A percentile compares a stretch with the other conserved stretches of the same genome.
Conservation (phyloP, 2,888 invertebrate species). For the Spodoptera exigua region DNA sequence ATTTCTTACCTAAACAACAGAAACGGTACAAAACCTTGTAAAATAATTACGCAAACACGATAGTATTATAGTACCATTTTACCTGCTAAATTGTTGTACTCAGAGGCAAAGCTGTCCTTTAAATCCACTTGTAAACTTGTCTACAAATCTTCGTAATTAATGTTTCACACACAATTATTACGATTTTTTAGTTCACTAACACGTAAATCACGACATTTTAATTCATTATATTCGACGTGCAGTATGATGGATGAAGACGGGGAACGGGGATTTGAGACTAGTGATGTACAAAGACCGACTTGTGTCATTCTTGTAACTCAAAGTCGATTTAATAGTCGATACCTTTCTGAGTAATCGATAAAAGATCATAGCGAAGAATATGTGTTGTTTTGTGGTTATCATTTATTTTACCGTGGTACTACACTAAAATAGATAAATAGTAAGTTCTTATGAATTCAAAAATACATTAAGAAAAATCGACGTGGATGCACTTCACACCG, state of each 20-base stretch:
- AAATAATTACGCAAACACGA: constrained; percentile 37
- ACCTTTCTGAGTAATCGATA: too few species aligned
- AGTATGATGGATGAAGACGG: constrained; percentile 23
- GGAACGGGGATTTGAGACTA: constrained; percentile 43
- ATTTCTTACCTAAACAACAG: constrained; percentile 6
- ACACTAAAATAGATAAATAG: too few species aligned
- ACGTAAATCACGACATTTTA: constrained; percentile 26
- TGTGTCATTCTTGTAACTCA: too few species aligned
- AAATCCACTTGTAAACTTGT: constrained; percentile 23
- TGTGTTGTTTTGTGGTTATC: too few species aligned
- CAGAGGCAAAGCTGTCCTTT: constrained; percentile 33
- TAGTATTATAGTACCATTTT: constrained; percentile 12
- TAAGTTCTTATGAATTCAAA: too few species aligned
- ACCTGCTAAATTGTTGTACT: constrained; percentile 34
- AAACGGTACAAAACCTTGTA: constrained; percentile 1
- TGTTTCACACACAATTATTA: constrained; percentile 17
- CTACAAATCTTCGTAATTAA: not conserved
- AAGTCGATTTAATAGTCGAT: too few species aligned
- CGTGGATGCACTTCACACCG: too few species aligned
- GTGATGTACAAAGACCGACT: constrained; percentile 30
- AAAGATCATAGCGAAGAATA: too few species aligned
- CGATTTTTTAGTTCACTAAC: constrained; percentile 16
- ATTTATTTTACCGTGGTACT: too few species aligned
- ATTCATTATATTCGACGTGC: constrained; percentile 30
- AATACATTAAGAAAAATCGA: too few species aligned